Evolutionary conservation across 2,888 invertebrate species (phyloP).

Genomic region (Harpagoxenus sublaevis): DNA sequence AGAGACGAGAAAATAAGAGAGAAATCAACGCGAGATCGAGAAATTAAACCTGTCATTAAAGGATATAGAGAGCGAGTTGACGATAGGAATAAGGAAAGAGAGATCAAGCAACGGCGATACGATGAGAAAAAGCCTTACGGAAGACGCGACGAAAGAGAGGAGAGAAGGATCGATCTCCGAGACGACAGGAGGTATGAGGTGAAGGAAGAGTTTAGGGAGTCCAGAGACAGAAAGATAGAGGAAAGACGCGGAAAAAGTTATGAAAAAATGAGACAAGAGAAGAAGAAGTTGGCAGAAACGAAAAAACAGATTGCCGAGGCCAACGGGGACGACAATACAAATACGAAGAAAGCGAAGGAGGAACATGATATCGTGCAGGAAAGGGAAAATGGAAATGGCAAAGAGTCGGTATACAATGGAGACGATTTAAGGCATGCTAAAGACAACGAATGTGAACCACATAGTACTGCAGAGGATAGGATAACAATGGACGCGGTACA

Average conservation of each 20-base stretch:
- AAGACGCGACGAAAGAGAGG: conserved; percentile 86
- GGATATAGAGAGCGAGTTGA: conserved; percentile 86
- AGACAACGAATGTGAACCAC: conserved; percentile 25
- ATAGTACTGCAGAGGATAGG: conserved; percentile 11
- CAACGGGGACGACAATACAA: conserved; percentile 72
- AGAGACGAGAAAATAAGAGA: conserved; percentile 83
- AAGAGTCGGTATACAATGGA: conserved; percentile 9
- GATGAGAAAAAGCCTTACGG: conserved; percentile 83
- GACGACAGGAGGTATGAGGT: conserved; percentile 85
- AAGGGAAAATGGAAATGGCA: background rate
- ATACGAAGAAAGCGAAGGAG: conserved; percentile 68
- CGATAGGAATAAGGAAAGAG: conserved; percentile 85
- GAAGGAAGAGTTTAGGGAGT: conserved; percentile 76
- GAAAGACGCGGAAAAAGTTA: conserved; percentile 86
- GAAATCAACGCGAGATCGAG: conserved; percentile 83
- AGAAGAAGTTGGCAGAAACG: conserved; percentile 82
- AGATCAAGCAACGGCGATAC: conserved; percentile 81
- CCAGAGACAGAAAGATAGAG: conserved; percentile 83
- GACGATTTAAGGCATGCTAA: conserved; percentile 51
- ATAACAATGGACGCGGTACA: conserved; percentile 5
- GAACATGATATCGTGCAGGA: conserved; percentile 50
- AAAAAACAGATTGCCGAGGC: conserved; percentile 78
- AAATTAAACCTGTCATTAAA: conserved; percentile 86
- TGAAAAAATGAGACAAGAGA: conserved; percentile 85
- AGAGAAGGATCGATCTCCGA: conserved; percentile 81